These are phyloP conservation scores for Temnothorax ravouxi DNA, from an alignment of 2,888 invertebrate genomes.

Conservation along the genomic window DNA sequence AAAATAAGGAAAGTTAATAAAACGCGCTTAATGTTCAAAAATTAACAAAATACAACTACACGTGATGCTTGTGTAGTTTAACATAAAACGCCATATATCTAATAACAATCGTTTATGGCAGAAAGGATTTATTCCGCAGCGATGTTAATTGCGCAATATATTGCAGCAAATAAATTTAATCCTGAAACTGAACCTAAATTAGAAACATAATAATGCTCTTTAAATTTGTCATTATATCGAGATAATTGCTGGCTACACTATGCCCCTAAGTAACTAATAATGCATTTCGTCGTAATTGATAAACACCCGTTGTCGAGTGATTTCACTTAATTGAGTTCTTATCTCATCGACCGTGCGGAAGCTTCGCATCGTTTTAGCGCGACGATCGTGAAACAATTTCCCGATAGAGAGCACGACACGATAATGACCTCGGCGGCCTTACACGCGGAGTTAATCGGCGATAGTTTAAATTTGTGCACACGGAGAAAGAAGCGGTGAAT, in stretches of 20 bases:
- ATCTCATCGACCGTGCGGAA: constrained; percentile 46
- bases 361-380: constrained; percentile 36
- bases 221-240: constrained; percentile 1
- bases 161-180: neutral
- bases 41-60: constrained; percentile 18
- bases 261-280: neutral
- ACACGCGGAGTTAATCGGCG: constrained; percentile 65
- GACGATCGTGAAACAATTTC: constrained; percentile 65
- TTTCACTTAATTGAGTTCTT: constrained; percentile 50
- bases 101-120: neutral
- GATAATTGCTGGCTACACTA: neutral
- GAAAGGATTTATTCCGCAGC: neutral
- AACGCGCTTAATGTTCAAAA: constrained; percentile 1
- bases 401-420: constrained; percentile 45
- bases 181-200: neutral
- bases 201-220: neutral
- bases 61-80: neutral
- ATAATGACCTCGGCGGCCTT: constrained; percentile 65
- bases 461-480: constrained; percentile 60
- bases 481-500: neutral
- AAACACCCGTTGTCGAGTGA: constrained; percentile 14
- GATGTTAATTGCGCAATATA: constrained; percentile 7
- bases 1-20: neutral
- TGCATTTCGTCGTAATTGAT: constrained; percentile 7
- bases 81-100: neutral